These are phyloP conservation scores for Thymelicus acteon DNA, from an alignment of 2,888 invertebrate genomes.

Conservation along the genomic window DNA sequence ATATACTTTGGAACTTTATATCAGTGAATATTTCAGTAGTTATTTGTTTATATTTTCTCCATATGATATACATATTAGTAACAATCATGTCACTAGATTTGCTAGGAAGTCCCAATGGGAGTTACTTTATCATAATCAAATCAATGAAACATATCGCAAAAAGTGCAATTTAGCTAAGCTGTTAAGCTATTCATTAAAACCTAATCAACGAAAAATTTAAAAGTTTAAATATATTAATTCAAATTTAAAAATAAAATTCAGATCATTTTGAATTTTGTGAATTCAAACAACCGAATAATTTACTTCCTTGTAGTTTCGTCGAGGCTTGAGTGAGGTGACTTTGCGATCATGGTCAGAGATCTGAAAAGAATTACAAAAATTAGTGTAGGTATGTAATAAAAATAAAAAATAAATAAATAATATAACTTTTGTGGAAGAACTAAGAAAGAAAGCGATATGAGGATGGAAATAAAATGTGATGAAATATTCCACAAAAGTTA, in stretches of 20 bases:
- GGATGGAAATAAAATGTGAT: constrained; percentile 8
- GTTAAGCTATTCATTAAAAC: constrained; percentile 35
- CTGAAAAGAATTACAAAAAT: constrained; percentile 58
- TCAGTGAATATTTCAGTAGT: constrained; percentile 10
- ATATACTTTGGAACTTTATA: constrained; percentile 17
- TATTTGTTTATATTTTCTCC: constrained; percentile 13
- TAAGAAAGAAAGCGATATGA: constrained; percentile 31
- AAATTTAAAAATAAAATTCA: constrained; percentile 11
- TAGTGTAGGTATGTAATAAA: constrained; percentile 1
- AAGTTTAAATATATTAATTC: constrained; percentile 4
- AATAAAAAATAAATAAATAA: constrained; percentile 9
- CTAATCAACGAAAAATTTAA: constrained; percentile 20
- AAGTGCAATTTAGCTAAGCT: constrained; percentile 38
- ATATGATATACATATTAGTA: not conserved
- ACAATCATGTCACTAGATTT: not conserved
- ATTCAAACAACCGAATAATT: constrained; percentile 41
- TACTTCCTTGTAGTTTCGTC: constrained; percentile 70
- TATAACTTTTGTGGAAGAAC: constrained; percentile 17
- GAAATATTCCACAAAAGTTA: constrained; percentile 27
- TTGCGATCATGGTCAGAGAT: constrained; percentile 75
- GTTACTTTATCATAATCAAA: constrained; percentile 8
- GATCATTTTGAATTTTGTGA: constrained; percentile 31
- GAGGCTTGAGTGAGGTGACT: constrained; percentile 72
- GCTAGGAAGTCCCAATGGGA: constrained; percentile 5
- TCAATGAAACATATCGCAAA: constrained; percentile 18